Base-by-base conservation (phyloP, 2,888 invertebrate species). In the Liposcelis brunnea region DNA sequence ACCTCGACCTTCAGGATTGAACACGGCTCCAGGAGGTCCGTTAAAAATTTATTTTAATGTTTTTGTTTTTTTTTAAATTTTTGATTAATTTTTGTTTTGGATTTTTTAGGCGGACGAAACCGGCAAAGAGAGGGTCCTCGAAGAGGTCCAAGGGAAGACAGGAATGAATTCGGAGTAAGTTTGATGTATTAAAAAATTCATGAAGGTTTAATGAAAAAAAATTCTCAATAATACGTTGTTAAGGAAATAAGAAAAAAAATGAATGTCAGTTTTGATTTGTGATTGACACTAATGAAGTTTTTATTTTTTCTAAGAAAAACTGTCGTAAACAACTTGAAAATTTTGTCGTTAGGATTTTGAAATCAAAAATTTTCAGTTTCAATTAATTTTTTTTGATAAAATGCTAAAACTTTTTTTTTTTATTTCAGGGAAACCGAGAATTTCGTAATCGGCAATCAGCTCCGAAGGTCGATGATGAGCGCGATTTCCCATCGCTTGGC, bases 391-490 rank as follows among this genome's bases (percentile, higher is more conserved):
- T 18, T 38, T 15, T 38, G n/a, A n/a, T n/a, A n/a, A n/a, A n/a
- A n/a, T n/a, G n/a, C n/a, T n/a, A n/a, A n/a, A n/a, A n/a, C n/a
- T n/a, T 38, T 10, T 18, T 38, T 7, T 14, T 6, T 6, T 35
- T 35, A 6, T 26, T 26, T 26, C 26, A 26, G 26, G 26, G 26
- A 26, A 26, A 26, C 26, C 26, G 26, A 26, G 49, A 15, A 47
- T 47, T 1, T 43, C 33, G 40, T 18, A 19, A 21, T n/a, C 40
- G 54, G 44, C 62, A 62, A 52, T 56, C 60, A 49, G 63, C 63
- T 46, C 89, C 91, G 15, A 89, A 90, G 66, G 89, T 94, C 53
- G 90, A 91, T 63, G 91, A 93, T 68, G 90, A 89, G 71, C 81
- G 82, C 65, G 91, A 91, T 68, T 93, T 94, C 69, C 93, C 93